Percentiles rank a stretch among this genome's conserved stretches.
Evolutionary conservation across 2,888 invertebrate species (phyloP).

Genomic region (Crocallis elinguaria): DNA sequence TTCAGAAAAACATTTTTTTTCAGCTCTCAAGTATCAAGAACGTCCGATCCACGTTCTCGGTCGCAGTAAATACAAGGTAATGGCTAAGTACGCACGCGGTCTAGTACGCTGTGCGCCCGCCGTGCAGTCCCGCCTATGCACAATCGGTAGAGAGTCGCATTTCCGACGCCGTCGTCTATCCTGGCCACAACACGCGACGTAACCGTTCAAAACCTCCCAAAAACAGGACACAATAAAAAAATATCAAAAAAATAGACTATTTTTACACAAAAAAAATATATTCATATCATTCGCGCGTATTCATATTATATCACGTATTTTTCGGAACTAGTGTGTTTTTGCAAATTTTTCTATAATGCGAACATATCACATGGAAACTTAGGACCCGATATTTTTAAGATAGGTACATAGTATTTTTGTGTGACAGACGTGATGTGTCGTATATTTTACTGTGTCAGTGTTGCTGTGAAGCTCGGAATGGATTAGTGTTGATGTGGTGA

Average conservation of each 20-base stretch:
- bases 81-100: constrained; percentile 84
- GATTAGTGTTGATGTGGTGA: constrained; percentile 73
- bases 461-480: constrained; percentile 67
- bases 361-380: constrained; percentile 82
- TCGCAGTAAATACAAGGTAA: constrained; percentile 85
- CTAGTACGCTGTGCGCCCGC: constrained; percentile 83
- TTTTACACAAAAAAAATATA: constrained; percentile 69
- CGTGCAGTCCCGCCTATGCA: constrained; percentile 85
- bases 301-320: constrained; percentile 63
- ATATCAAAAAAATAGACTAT: constrained; percentile 60
- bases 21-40: constrained; percentile 65
- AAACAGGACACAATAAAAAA: constrained; percentile 62
- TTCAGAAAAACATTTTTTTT: constrained; percentile 8
- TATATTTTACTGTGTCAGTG: constrained; percentile 73
- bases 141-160: constrained; percentile 81
- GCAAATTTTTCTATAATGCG: constrained; percentile 59
- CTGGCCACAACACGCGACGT: constrained; percentile 76
- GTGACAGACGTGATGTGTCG: constrained; percentile 77
- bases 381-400: constrained; percentile 78
- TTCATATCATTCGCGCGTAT: constrained; percentile 77
- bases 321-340: constrained; percentile 74
- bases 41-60: constrained; percentile 51
- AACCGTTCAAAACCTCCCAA: constrained; percentile 77
- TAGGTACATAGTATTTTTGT: constrained; percentile 69
- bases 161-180: constrained; percentile 70